Evolutionary conservation across 2,797 vertebrate genomes (phyloP).

Genomic region (Capromys pilorides): DNA sequence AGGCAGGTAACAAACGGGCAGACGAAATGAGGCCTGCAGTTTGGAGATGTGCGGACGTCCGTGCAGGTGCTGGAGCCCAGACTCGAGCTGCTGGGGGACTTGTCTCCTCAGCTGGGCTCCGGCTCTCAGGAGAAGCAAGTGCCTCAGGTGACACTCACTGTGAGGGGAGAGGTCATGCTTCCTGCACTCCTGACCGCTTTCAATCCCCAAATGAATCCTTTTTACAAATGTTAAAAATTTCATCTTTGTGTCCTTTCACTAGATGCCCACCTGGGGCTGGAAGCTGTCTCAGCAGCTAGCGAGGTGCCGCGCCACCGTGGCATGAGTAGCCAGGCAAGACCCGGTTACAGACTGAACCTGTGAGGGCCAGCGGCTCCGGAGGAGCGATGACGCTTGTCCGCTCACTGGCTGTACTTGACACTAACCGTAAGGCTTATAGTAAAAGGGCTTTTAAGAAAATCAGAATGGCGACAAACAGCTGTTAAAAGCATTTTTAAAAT

Average conservation of each 20-base stretch:
- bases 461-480: neutral
- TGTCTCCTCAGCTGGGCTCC: neutral
- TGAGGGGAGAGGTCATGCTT: neutral
- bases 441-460: constrained; percentile 33
- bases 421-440: neutral
- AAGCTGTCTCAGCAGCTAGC: constrained; percentile 6
- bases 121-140: neutral
- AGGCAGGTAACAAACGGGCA: neutral
- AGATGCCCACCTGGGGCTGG: constrained; percentile 50
- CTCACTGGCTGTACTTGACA: neutral
- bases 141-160: neutral
- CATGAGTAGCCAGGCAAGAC: constrained; percentile 41
- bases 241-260: constrained; percentile 42
- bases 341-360: neutral
- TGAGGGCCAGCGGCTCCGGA: neutral
- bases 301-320: neutral
- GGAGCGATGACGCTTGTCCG: neutral
- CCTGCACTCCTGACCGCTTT: neutral
- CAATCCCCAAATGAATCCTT: neutral
- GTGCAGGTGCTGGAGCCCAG: neutral
- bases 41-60: neutral
- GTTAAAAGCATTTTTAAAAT: constrained; percentile 61
- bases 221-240: neutral
- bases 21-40: neutral
- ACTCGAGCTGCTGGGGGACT: neutral